Conservation (phyloP, 2,797 vertebrate species). For the Coregonus sp. region DNA sequence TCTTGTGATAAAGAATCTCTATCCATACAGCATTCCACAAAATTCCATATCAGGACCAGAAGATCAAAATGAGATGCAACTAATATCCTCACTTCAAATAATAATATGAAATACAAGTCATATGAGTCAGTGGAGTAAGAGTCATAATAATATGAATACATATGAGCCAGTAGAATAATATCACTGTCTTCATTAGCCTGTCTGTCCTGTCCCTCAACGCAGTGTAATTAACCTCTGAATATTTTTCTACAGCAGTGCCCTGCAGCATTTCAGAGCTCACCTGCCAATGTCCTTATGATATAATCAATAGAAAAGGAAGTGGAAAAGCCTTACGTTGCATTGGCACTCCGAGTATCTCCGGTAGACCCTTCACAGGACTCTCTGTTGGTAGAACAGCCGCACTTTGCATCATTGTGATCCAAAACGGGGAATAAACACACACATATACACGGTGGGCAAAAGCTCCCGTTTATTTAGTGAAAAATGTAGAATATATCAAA, state of each 20-base stretch:
- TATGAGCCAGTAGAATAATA: neutral
- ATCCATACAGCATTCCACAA: neutral
- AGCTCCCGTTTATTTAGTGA: slow-evolving; percentile 68
- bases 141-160: too few species aligned
- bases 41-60: neutral
- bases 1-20: neutral
- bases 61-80: neutral
- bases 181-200: neutral
- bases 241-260: slow-evolving; percentile 40
- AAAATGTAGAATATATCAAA: slow-evolving; percentile 27
- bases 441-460: slow-evolving; percentile 66
- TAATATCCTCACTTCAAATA: neutral
- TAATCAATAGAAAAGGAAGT: slow-evolving; percentile 50
- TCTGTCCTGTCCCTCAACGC: slow-evolving; percentile 12
- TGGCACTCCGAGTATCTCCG: slow-evolving; percentile 95
- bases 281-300: slow-evolving; percentile 58
- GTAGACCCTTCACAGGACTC: slow-evolving; percentile 94
- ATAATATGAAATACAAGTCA: too few species aligned
- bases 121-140: too few species aligned
- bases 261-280: slow-evolving; percentile 53
- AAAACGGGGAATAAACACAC: slow-evolving; percentile 67
- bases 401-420: slow-evolving; percentile 95
- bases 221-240: slow-evolving; percentile 40
- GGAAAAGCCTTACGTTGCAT: slow-evolving; percentile 91
- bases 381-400: slow-evolving; percentile 88